Evolutionary conservation across 1,140 invertebrate genomes (phyloP), one percentile per base, ranked within the genome.

Genomic region (Eulimnadia texana): DNA sequence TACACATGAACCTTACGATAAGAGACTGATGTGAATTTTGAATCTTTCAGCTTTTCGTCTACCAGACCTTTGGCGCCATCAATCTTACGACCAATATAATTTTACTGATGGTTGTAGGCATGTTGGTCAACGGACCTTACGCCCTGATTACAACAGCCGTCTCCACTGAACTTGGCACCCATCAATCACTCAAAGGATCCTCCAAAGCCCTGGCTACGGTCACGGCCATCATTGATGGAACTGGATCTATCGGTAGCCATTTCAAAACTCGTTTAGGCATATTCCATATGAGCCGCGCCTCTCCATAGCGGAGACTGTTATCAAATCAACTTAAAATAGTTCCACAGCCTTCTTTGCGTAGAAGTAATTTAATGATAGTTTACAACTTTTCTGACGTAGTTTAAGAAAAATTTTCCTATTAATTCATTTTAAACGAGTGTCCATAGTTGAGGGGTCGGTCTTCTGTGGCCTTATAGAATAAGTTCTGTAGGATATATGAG

Each of bases 141-240:
- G 88, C 91, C 23, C 76, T 98, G 20, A 97, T 98, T 68, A 97
- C 93, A 13, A 97, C 94, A 6, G 91, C 92, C 1, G 92, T 98
- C 50, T 93, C 91, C 55, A 90, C 93, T 11, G 93, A 97, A 71
- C 75, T 97, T 1, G 93, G 92, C 65, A 89, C 89, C 1, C 92
- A 96, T 77, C 79, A 82, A 61, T 86, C 83, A 63, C 75, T 97
- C 49, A 79, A 83, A 58, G 86, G 86, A 0, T 91, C 92, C 76
- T 76, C 89, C 0, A 90, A 87, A 73, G 93, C 93, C 11, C 72
- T 98, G 51, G 92, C 93, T 2, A 97, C 93, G 1, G 93, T 98
- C 0, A 93, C 93, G 13, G 90, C 93, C 10, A 95, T 98, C 66
- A 96, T 98, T 59, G 94, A 97, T 75, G 93, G 93, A 33, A 97